Evolutionary conservation across 2,888 invertebrate species (phyloP).

Genomic region (Masnerella sp.): DNA sequence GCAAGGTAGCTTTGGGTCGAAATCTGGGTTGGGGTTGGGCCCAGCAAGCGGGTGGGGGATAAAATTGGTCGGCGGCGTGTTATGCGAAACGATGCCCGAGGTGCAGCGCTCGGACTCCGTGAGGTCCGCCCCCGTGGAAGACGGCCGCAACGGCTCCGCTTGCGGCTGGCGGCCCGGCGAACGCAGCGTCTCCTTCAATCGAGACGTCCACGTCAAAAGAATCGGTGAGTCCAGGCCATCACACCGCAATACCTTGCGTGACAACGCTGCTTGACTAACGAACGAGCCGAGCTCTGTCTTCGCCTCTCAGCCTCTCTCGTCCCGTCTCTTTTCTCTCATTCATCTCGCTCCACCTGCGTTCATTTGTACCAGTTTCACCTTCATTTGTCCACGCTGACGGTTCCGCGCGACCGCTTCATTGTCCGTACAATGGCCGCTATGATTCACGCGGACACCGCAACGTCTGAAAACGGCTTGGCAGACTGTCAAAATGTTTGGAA

Average conservation of each 20-base stretch:
- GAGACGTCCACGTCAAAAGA: constrained; percentile 93
- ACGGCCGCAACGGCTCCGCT: constrained; percentile 63
- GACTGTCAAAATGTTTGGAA: too few relatives aligned
- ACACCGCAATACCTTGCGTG: constrained; percentile 68
- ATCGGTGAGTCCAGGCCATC: constrained; percentile 84
- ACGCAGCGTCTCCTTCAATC: constrained; percentile 91
- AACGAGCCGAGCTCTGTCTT: constrained; percentile 48
- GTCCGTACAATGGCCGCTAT: neutral
- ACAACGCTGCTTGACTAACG: constrained; percentile 70
- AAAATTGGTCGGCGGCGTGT: constrained; percentile 61
- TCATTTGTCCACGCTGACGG: constrained; percentile 33
- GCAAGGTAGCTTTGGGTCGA: constrained; percentile 31
- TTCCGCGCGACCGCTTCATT: constrained; percentile 24
- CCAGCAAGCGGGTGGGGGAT: constrained; percentile 33
- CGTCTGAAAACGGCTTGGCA: too few relatives aligned
- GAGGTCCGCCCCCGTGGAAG: constrained; percentile 67
- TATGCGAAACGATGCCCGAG: constrained; percentile 79
- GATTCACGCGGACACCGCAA: constrained; percentile 18
- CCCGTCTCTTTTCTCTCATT: constrained; percentile 17
- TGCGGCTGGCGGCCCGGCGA: constrained; percentile 79
- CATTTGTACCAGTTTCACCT: constrained; percentile 34
- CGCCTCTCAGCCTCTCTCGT: constrained; percentile 1
- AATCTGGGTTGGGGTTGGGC: constrained; percentile 39
- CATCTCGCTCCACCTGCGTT: constrained; percentile 27
- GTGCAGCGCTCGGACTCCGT: constrained; percentile 80